These are phyloP conservation scores for Cyprinodon variegatus DNA, from an alignment of 2,113 vertebrate species.

Conservation along the genomic window DNA sequence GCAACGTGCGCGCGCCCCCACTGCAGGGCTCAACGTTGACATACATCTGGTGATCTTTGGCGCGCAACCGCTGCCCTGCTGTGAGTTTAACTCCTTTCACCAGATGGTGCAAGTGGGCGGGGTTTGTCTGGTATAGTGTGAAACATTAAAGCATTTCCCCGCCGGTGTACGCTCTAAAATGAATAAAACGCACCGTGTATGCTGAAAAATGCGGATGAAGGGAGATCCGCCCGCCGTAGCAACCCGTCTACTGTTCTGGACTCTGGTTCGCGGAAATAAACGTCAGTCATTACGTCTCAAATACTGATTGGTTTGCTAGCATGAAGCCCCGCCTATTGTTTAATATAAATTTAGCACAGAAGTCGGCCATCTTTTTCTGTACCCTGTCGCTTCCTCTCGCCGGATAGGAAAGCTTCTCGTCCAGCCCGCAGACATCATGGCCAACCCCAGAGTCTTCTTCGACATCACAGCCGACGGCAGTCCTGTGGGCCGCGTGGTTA, in stretches of 20 bases:
- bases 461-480: constrained; percentile 46
- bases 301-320: constrained; percentile 39
- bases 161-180: rapidly evolving
- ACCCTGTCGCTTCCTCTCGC: not conserved
- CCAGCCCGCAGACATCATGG: constrained; percentile 73
- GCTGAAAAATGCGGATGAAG: no score
- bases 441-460: constrained; percentile 77
- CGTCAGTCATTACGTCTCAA: not conserved
- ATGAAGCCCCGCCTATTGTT: constrained; percentile 12
- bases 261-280: constrained; percentile 15
- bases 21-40: constrained; percentile 15
- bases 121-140: not conserved
- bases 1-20: constrained; percentile 15
- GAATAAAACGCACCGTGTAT: constrained; percentile 18
- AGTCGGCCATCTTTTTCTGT: constrained; percentile 51
- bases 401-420: constrained; percentile 12
- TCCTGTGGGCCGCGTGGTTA: constrained; percentile 68
- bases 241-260: not conserved
- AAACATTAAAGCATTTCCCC: rapidly evolving
- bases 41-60: constrained; percentile 2
- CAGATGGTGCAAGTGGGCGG: constrained; percentile 14
- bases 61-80: not conserved
- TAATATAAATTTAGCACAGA: constrained; percentile 54
- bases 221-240: no score
- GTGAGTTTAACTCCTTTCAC: rapidly evolving